A percentile compares a stretch with the other conserved stretches of the same genome.
Conservation (phyloP, 2,888 invertebrate genomes). For the Romanomermis culicivorax region DNA sequence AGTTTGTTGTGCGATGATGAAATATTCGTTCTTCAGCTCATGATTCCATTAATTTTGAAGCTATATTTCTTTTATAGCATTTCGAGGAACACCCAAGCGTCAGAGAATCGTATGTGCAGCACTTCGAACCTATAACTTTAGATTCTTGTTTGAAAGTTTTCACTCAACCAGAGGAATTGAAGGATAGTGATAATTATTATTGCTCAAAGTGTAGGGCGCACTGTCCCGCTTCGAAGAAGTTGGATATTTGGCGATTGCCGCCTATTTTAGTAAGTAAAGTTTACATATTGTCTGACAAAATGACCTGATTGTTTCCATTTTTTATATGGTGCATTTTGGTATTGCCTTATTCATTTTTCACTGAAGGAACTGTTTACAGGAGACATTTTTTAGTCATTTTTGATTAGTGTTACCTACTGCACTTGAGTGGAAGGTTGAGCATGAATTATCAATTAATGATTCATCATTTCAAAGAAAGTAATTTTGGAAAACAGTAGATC, state of each 20-base stretch:
- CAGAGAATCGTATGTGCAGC: constrained; percentile 43
- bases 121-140: constrained; percentile 60
- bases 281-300: not conserved
- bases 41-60: too few species aligned
- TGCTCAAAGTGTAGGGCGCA: constrained; percentile 60
- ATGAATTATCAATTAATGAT: too few species aligned
- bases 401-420: too few species aligned
- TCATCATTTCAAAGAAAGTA: too few species aligned
- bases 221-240: constrained; percentile 64
- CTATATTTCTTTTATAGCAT: constrained; percentile 37
- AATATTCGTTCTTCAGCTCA: too few species aligned
- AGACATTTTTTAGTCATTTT: too few species aligned
- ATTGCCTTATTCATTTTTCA: too few species aligned
- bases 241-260: constrained; percentile 74
- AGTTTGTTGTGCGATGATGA: too few species aligned
- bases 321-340: constrained; percentile 8
- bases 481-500: too few species aligned
- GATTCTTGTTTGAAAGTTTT: constrained; percentile 64
- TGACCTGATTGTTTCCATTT: constrained; percentile 7
- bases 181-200: constrained; percentile 55
- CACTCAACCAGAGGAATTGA: constrained; percentile 59
- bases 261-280: constrained; percentile 49
- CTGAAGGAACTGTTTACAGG: too few species aligned
- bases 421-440: too few species aligned
- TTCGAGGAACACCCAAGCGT: constrained; percentile 56